phyloP scores from a whole-genome alignment of 2,888 invertebrate genomes.

The Lysandra bellargus region DNA sequence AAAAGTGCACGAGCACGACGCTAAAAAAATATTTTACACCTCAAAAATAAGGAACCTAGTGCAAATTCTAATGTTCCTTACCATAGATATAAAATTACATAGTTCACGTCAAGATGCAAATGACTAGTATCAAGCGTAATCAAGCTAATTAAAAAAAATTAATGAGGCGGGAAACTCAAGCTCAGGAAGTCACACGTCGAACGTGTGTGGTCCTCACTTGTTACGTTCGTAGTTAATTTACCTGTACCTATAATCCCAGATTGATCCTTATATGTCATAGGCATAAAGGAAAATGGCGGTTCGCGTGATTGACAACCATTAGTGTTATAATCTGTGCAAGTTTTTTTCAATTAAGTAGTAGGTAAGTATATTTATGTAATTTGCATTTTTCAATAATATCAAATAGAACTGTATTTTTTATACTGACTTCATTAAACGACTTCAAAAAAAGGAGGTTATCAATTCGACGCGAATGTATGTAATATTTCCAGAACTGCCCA shows the following conservation, averaged over 20 bases:
- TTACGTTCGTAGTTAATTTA: neutral
- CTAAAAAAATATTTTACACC: neutral
- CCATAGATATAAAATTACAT: neutral
- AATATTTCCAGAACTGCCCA: no score
- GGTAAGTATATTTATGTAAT: neutral
- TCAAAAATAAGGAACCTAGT: neutral
- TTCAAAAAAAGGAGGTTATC: no score
- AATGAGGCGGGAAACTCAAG: neutral
- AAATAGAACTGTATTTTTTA: neutral
- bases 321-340: neutral
- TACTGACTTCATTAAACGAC: no score
- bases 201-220: constrained; percentile 65
- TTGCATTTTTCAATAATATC: neutral
- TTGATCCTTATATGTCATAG: neutral
- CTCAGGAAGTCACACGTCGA: constrained; percentile 43
- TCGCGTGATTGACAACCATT: neutral
- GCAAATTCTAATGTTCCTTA: neutral
- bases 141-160: constrained; percentile 3
- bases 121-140: neutral
- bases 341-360: neutral
- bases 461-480: no score
- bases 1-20: neutral
- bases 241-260: neutral
- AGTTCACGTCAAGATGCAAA: neutral
- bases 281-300: neutral